Evolutionary conservation across 2,113 vertebrate species (phyloP).

Genomic region (Mesocricetus auratus): DNA sequence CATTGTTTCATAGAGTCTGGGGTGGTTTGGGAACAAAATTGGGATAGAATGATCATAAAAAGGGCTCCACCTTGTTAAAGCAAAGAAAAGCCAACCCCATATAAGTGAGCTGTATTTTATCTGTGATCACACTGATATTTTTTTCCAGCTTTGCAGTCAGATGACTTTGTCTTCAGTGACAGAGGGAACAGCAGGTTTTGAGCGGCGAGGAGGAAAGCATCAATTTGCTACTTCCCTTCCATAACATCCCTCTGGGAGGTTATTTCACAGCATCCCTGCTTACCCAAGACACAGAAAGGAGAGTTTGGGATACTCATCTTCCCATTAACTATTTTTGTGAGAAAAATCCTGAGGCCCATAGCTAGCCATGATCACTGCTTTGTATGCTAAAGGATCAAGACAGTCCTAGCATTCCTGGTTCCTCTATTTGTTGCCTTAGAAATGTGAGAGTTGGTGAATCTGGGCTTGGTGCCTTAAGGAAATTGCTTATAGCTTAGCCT

Average conservation of each 20-base stretch:
- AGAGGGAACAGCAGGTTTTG: not conserved
- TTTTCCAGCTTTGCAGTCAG: constrained; percentile 29
- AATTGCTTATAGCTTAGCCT: constrained; percentile 74
- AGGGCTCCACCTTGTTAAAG: not conserved
- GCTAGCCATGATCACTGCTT: constrained; percentile 45
- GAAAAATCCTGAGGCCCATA: not conserved
- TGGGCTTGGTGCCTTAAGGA: constrained; percentile 69
- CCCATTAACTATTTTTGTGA: constrained; percentile 45
- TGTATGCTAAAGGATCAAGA: constrained; percentile 54
- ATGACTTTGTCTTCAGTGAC: not conserved
- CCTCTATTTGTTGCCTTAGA: constrained; percentile 61
- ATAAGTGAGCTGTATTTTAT: constrained; percentile 41
- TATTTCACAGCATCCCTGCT: constrained; percentile 1
- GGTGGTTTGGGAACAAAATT: constrained; percentile 49
- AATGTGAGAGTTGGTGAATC: constrained; percentile 61
- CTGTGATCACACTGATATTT: constrained; percentile 22
- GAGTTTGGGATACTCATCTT: not conserved
- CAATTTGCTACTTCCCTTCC: not conserved
- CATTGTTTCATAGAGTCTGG: constrained; percentile 55
- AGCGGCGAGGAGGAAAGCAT: not conserved
- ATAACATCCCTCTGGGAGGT: not conserved
- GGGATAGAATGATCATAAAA: constrained; percentile 43
- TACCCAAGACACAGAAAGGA: not conserved
- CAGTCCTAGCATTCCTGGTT: constrained; percentile 43
- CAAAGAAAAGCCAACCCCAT: constrained; percentile 8